These are phyloP conservation scores for Carcina quercana DNA, from an alignment of 2,888 invertebrate species.

Conservation along the genomic window DNA sequence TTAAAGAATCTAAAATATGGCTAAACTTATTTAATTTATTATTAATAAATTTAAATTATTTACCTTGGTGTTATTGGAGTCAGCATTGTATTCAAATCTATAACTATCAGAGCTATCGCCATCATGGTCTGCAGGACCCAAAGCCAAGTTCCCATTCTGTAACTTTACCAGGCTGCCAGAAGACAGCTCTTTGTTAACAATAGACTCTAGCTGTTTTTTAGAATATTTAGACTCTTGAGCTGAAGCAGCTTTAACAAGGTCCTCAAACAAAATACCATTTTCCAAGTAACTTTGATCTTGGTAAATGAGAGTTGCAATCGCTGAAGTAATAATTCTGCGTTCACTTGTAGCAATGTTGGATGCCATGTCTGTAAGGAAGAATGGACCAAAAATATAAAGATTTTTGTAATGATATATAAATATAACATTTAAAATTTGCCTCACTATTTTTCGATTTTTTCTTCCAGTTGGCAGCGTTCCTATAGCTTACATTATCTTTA, in stretches of 20 bases:
- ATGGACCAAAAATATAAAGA: neutral
- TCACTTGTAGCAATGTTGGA: slow-evolving; percentile 54
- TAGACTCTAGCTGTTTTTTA: slow-evolving; percentile 76
- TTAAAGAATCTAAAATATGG: too few species aligned
- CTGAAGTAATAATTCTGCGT: slow-evolving; percentile 77
- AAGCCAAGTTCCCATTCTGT: slow-evolving; percentile 79
- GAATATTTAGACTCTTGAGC: slow-evolving; percentile 78
- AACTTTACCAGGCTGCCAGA: slow-evolving; percentile 79
- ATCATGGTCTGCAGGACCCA: slow-evolving; percentile 77
- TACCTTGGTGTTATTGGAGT: slow-evolving; percentile 63
- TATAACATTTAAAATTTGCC: slow-evolving; percentile 14
- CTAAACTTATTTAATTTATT: too few species aligned
- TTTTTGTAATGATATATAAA: neutral
- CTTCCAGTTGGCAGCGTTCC: slow-evolving; percentile 85
- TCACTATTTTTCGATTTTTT: slow-evolving; percentile 53
- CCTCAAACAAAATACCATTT: slow-evolving; percentile 80
- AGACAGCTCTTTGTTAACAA: slow-evolving; percentile 81
- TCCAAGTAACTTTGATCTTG: slow-evolving; percentile 82
- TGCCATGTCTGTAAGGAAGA: slow-evolving; percentile 51
- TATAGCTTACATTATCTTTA: slow-evolving; percentile 89
- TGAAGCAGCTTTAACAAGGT: slow-evolving; percentile 78
- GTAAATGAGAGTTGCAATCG: slow-evolving; percentile 81
- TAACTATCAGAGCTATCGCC: slow-evolving; percentile 70
- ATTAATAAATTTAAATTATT: too few species aligned
- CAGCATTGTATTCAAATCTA: slow-evolving; percentile 58